These are phyloP conservation scores for Sminthurinus signatus DNA, from an alignment of 1,140 invertebrate genomes.

Conservation along the genomic window DNA sequence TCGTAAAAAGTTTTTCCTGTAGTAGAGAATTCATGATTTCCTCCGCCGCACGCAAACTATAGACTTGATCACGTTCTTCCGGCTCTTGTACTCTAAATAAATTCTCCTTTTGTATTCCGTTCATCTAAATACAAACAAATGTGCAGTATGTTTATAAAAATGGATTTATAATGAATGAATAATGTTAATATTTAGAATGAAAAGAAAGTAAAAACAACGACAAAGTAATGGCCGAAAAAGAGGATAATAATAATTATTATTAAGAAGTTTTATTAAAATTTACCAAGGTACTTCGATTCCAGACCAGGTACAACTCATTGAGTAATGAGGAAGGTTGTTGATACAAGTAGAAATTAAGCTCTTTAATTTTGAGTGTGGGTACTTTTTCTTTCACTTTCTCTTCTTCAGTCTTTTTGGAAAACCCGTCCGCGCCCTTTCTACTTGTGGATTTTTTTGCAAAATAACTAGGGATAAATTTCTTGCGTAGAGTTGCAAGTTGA, in stretches of 20 bases:
- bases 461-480: slow-evolving; percentile 9
- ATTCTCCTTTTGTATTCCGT: not conserved
- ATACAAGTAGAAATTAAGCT: slow-evolving; percentile 35
- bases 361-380: not conserved
- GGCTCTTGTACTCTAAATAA: not conserved
- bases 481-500: slow-evolving; percentile 8
- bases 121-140: not conserved
- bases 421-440: not conserved
- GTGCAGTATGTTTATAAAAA: too few species aligned
- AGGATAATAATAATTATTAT: too few species aligned
- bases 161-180: too few species aligned
- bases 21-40: slow-evolving; percentile 1
- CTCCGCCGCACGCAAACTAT: slow-evolving; percentile 24
- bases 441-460: slow-evolving; percentile 11
- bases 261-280: too few species aligned
- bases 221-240: too few species aligned
- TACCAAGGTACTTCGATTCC: slow-evolving; percentile 34
- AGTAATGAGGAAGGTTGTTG: slow-evolving; percentile 23
- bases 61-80: slow-evolving; percentile 4
- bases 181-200: too few species aligned
- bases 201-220: too few species aligned
- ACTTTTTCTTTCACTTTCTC: not conserved
- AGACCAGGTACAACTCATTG: slow-evolving; percentile 33
- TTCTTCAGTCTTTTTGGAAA: not conserved
- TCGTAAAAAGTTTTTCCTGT: slow-evolving; percentile 1